Base-by-base conservation (phyloP, 2,113 vertebrate genomes). In the Platysternon megacephalum region DNA sequence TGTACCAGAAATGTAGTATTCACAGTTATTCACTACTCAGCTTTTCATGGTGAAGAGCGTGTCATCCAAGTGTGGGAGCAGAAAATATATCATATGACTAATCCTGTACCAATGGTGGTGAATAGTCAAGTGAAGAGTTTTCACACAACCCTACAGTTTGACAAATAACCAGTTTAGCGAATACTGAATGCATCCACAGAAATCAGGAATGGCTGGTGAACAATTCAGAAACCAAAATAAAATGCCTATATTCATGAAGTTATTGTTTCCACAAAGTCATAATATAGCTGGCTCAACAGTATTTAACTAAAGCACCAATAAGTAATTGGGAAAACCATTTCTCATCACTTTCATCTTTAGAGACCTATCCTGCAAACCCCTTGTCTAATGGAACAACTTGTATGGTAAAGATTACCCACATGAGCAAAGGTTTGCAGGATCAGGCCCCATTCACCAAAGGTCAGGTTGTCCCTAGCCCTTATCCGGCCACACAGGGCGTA, bases 61-160 rank as follows among this genome's bases (percentile, higher is more conserved):
- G 91, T 93, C 85, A 79, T 39, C 85, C 91, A 82, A 56, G 16
- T 87, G 87, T 84, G 44, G 72, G 44, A 78, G 39, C 1, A 61
- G 87, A 89, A 94, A 92, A 91, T 95, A 94, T 86, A 94, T 91
- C 90, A 83, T 84, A 85, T 82, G 89, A 95, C 89, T 96, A 94
- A 96, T 97, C 86, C 28, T 86, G 22, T 58, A 89, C 88, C 93
- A 86, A 61, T 61, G 83, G 87, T 82, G 89, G 52, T 86, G 89
- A 95, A 89, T 89, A 49, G 85, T 82, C 87, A 94, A 96, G 92
- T 88, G 56, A 90, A 61, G n/a, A 78, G 39, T 92, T 95, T 78
- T 46, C 46, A 85, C 82, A 95, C 91, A 95, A 95, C 44, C 83
- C 93, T 84, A 32, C 28, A 74, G 56, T 94, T 78, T 92, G 90